Conservation (phyloP, 2,113 vertebrate genomes). For the Panurus biarmicus region DNA sequence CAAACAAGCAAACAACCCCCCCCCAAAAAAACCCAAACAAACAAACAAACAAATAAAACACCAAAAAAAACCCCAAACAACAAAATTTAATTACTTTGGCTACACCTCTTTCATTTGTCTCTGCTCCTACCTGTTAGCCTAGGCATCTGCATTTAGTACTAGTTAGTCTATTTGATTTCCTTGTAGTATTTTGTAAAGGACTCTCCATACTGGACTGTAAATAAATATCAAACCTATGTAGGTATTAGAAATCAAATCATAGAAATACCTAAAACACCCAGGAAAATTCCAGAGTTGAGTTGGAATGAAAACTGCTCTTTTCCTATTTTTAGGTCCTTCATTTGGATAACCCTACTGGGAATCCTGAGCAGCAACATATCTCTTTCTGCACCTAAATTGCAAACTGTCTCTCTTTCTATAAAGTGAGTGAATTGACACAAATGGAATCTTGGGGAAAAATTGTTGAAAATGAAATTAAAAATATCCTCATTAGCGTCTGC, state of each 20-base stretch:
- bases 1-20: too few relatives aligned
- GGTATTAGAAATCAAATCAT: not conserved
- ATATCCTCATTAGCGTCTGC: not conserved
- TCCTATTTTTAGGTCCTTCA: not conserved
- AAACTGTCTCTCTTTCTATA: rapidly evolving
- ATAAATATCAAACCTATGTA: not conserved
- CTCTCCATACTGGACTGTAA: not conserved
- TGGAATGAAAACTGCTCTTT: not conserved
- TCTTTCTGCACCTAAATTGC: not conserved
- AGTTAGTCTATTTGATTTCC: not conserved
- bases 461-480: not conserved
- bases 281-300: not conserved
- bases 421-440: not conserved
- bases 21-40: too few relatives aligned
- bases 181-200: not conserved
- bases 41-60: too few relatives aligned
- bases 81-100: not conserved
- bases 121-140: not conserved
- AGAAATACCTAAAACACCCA: not conserved
- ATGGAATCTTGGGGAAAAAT: not conserved
- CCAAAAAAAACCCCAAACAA: too few relatives aligned
- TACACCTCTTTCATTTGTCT: not conserved
- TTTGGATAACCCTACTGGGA: not conserved
- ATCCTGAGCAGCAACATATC: not conserved
- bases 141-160: not conserved